Percentiles rank a stretch among this genome's conserved stretches.
These are phyloP conservation scores for Melanogrammus aeglefinus DNA, from an alignment of 2,797 vertebrate species.

Conservation along the genomic window DNA sequence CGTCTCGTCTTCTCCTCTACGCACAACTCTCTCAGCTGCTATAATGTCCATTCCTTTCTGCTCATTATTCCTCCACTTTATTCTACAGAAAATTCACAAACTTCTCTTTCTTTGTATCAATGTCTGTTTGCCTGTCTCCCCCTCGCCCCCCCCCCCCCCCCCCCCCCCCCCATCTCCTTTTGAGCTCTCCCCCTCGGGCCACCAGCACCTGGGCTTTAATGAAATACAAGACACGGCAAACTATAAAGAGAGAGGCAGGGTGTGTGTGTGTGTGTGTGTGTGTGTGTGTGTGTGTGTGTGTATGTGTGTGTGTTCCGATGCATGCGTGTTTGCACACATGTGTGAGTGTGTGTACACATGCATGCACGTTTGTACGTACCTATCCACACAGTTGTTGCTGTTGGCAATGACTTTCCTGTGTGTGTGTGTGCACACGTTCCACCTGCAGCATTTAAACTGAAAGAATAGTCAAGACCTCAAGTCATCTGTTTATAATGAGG, in stretches of 20 bases:
- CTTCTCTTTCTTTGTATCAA: slow-evolving; percentile 26
- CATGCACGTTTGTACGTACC: slow-evolving; percentile 17
- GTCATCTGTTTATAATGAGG: slow-evolving; percentile 15
- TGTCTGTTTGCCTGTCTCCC: slow-evolving; percentile 22
- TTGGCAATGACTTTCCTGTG: neutral
- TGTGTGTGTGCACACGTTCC: slow-evolving; percentile 32
- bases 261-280: slow-evolving; percentile 2
- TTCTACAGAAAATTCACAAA: neutral
- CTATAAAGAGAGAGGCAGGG: slow-evolving; percentile 33
- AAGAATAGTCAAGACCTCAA: slow-evolving; percentile 34
- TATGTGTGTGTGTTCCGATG: neutral
- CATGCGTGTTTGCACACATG: slow-evolving; percentile 22
- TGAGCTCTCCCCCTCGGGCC: slow-evolving; percentile 49
- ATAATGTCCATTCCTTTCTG: neutral
- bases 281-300: slow-evolving; percentile 3
- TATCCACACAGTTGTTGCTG: slow-evolving; percentile 1
- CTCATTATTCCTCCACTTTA: neutral
- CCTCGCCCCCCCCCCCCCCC: slow-evolving; percentile 13
- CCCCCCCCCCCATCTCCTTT: slow-evolving; percentile 31
- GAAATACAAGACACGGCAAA: slow-evolving; percentile 55
- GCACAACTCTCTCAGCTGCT: slow-evolving; percentile 10
- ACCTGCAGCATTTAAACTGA: slow-evolving; percentile 30
- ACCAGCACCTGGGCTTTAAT: slow-evolving; percentile 64
- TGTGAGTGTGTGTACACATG: neutral
- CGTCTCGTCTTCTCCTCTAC: slow-evolving; percentile 1